These are phyloP conservation scores for Prenolepis imparis DNA, from an alignment of 2,888 invertebrate genomes.

Conservation along the genomic window DNA sequence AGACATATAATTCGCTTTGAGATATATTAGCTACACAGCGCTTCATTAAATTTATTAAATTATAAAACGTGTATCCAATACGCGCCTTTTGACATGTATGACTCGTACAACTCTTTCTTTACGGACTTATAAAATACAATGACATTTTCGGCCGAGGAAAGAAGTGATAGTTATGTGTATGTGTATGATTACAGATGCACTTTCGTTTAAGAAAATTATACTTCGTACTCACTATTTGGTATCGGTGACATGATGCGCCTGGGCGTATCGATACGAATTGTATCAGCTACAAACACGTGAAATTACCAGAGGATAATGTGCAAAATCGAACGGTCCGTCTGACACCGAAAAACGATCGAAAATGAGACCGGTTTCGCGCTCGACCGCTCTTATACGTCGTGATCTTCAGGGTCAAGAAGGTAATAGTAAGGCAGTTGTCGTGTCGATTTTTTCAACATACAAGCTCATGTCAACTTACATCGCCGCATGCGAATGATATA, in stretches of 20 bases:
- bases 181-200: background rate
- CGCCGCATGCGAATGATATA: background rate
- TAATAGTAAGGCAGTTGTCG: conserved; percentile 8
- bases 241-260: conserved; percentile 23
- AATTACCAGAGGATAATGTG: background rate
- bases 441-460: conserved; percentile 47
- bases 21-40: background rate
- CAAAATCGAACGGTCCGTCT: background rate
- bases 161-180: background rate
- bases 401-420: conserved; percentile 61
- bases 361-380: conserved; percentile 63
- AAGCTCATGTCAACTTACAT: background rate
- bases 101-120: background rate
- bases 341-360: conserved; percentile 68
- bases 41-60: background rate
- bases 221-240: conserved; percentile 18
- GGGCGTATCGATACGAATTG: background rate
- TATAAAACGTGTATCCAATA: background rate
- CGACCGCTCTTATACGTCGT: conserved; percentile 71
- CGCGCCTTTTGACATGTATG: background rate
- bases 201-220: background rate
- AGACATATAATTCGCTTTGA: background rate
- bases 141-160: background rate
- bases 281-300: background rate
- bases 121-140: background rate